Conservation (phyloP, 2,888 invertebrate genomes). For the Caenorhabditis macrosperma region DNA sequence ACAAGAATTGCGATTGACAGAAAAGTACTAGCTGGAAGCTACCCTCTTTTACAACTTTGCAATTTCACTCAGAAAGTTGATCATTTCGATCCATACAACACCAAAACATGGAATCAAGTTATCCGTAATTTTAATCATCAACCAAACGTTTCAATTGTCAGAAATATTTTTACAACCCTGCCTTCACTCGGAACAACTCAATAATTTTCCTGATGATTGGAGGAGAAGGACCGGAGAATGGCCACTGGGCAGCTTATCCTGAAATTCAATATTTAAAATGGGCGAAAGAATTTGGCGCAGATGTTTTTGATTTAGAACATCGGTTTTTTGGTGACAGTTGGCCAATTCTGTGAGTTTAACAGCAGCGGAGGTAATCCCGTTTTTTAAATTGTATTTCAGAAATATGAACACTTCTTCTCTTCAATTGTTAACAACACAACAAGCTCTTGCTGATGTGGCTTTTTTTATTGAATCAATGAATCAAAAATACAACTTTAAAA, state of each 20-base stretch:
- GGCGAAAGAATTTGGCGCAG: slow-evolving; percentile 66
- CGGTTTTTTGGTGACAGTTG: slow-evolving; percentile 70
- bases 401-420: slow-evolving; percentile 66
- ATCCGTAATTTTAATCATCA: background rate
- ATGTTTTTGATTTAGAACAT: slow-evolving; percentile 70
- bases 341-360: slow-evolving; percentile 58
- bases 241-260: slow-evolving; percentile 62
- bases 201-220: slow-evolving; percentile 76
- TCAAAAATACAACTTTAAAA: slow-evolving; percentile 59
- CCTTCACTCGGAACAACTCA: slow-evolving; percentile 56
- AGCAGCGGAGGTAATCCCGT: background rate
- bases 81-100: slow-evolving; percentile 72
- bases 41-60: slow-evolving; percentile 45
- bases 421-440: slow-evolving; percentile 63
- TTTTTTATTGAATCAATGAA: slow-evolving; percentile 71
- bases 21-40: slow-evolving; percentile 9
- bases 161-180: slow-evolving; percentile 72
- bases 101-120: slow-evolving; percentile 68
- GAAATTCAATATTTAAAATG: slow-evolving; percentile 67
- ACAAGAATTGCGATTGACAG: background rate
- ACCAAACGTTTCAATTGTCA: slow-evolving; percentile 31
- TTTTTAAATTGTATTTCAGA: slow-evolving; percentile 35
- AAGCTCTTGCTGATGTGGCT: slow-evolving; percentile 70
- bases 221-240: slow-evolving; percentile 67
- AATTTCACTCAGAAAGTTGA: slow-evolving; percentile 73